phyloP scores from a whole-genome alignment of 2,113 vertebrate genomes.

The Sceloporus undulatus region DNA sequence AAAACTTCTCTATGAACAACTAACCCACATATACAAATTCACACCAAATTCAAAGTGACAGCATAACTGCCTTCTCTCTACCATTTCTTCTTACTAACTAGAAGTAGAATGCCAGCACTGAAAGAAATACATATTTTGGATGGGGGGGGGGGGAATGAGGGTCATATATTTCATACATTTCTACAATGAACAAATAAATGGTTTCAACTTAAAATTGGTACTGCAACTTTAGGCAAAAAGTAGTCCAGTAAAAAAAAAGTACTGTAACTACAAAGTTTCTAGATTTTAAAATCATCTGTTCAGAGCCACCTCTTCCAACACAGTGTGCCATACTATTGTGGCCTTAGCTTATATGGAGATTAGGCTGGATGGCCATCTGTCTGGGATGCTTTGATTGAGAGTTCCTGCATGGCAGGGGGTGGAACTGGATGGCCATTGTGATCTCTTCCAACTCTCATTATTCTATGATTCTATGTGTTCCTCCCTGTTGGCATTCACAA shows the following conservation, averaged over 20 bases:
- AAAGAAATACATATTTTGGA: not conserved
- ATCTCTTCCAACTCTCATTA: too few species aligned
- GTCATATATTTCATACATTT: slow-evolving; percentile 1
- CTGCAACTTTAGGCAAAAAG: not conserved
- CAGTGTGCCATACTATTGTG: too few species aligned
- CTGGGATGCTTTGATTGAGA: too few species aligned
- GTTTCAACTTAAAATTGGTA: slow-evolving; percentile 7
- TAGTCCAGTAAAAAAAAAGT: too few species aligned
- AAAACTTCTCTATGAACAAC: not conserved
- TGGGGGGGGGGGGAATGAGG: not conserved
- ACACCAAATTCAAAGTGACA: not conserved
- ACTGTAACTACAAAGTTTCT: not conserved
- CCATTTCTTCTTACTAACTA: not conserved
- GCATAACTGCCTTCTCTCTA: not conserved
- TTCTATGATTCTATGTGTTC: too few species aligned
- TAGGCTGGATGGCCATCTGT: too few species aligned
- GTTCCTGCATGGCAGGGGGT: too few species aligned
- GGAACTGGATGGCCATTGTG: too few species aligned
- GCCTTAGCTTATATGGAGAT: too few species aligned
- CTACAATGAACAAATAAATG: not conserved
- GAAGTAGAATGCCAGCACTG: not conserved
- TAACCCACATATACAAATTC: not conserved
- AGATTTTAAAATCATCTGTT: not conserved
- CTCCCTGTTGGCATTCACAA: too few species aligned
- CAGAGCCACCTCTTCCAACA: not conserved